Evolutionary conservation across 2,888 invertebrate genomes (phyloP), one percentile per base, ranked within the genome.

Genomic region (Dicranocentrus wangi): DNA sequence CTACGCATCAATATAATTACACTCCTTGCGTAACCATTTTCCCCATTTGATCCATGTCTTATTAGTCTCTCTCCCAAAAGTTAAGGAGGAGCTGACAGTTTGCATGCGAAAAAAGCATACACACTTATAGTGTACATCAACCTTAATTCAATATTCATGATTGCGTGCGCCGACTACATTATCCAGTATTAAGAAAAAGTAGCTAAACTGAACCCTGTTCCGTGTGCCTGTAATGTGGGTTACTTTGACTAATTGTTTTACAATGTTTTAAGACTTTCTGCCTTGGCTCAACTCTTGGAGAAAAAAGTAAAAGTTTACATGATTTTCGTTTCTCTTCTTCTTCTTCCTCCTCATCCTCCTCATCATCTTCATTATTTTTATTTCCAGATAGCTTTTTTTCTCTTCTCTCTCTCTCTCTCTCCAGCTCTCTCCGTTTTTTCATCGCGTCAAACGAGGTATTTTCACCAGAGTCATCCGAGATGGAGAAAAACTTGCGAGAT

Each of bases 161-260:
- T 61, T 61, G 61, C 61, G 61, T 61, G 61, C 39, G 32, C 2
- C 17, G 32, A 61, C 61, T 32, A 28, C 61, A 61, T 61, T 58
- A 58, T 10, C 19, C 7, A 61, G 32, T 32, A 27, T 61, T 61
- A 32, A 39, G 19, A 39, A 19, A 55, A 55, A 7, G 15, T 19
- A 51, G 3, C 2, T 3, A 17, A n/a, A 19, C 17, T n/a, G 8
- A 51, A 51, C 51, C 51, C 7, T 47, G 15, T 32, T 17, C 32
- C n/a, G 58, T 25, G 17, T 13, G 15, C 28, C 23, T 27, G 58
- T 39, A 39, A 23, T 32, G 32, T 61, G 61, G 61, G 28, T 61
- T 61, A 28, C 61, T 61, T 25, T 61, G 61, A 61, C 61, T 61
- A 61, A 61, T 61, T 61, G 61, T 61, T 61, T 61, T 61, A 61